Evolutionary conservation across 2,797 vertebrate genomes (phyloP).

Genomic region (Luscinia luscinia): DNA sequence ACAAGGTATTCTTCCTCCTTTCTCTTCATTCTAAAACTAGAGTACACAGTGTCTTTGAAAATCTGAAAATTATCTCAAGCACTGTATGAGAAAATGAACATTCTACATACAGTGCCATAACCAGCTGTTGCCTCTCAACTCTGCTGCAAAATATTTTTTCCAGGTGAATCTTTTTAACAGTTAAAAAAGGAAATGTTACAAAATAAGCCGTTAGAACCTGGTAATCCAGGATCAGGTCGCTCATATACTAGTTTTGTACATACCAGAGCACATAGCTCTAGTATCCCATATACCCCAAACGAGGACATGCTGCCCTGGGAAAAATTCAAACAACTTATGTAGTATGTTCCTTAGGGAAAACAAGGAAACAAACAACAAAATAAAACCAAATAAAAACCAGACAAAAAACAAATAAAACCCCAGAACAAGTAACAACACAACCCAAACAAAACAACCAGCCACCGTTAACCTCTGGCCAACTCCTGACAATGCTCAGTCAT

Average conservation of each 20-base stretch:
- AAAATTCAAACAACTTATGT: not conserved
- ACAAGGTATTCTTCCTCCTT: not conserved
- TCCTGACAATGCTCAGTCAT: not conserved
- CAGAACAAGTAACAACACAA: not conserved
- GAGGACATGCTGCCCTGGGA: not conserved
- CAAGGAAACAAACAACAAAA: not conserved
- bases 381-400: not conserved
- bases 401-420: not conserved
- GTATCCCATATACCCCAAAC: not conserved
- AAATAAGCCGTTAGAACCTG: not conserved
- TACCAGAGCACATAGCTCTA: not conserved
- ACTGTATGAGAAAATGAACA: not conserved
- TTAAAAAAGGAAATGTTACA: not conserved
- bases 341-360: not conserved
- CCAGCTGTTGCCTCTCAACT: not conserved
- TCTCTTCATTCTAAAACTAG: not conserved
- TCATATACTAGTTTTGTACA: not conserved
- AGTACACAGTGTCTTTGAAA: not conserved
- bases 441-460: not conserved
- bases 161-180: not conserved
- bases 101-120: not conserved
- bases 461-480: not conserved
- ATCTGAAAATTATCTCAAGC: not conserved
- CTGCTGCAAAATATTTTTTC: not conserved
- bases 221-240: not conserved